Conservation (phyloP, 1,140 invertebrate species). For the Lethocerus indicus region DNA sequence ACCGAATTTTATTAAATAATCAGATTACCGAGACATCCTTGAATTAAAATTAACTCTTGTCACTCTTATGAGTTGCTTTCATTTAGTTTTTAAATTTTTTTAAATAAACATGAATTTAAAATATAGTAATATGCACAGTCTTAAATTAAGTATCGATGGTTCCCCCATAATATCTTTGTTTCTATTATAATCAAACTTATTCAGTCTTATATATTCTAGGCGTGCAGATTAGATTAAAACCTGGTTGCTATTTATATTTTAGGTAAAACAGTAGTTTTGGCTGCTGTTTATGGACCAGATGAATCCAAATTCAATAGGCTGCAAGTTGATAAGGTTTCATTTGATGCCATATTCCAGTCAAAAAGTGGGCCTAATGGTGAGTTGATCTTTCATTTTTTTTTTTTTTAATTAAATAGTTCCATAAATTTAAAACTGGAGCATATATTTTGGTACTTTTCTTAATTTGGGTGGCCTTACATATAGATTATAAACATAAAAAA, state of each 20-base stretch:
- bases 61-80: not conserved
- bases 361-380: too few species aligned
- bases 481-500: too few species aligned
- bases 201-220: too few species aligned
- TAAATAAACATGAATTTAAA: not conserved
- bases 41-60: not conserved
- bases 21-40: not conserved
- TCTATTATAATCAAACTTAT: too few species aligned
- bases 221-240: too few species aligned
- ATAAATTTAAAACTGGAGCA: too few species aligned
- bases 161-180: too few species aligned
- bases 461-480: too few species aligned
- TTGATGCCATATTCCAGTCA: slow-evolving; percentile 61
- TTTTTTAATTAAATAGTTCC: too few species aligned
- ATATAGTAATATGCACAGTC: not conserved
- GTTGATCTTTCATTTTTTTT: too few species aligned
- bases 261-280: slow-evolving; percentile 61
- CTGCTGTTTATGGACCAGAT: slow-evolving; percentile 65
- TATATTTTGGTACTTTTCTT: too few species aligned
- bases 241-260: slow-evolving; percentile 19
- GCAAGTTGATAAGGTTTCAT: slow-evolving; percentile 52
- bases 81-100: not conserved
- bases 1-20: not conserved
- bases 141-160: too few species aligned
- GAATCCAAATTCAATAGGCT: slow-evolving; percentile 63